Conservation (phyloP, 2,888 invertebrate genomes). For the Drosophila imparisetae region DNA sequence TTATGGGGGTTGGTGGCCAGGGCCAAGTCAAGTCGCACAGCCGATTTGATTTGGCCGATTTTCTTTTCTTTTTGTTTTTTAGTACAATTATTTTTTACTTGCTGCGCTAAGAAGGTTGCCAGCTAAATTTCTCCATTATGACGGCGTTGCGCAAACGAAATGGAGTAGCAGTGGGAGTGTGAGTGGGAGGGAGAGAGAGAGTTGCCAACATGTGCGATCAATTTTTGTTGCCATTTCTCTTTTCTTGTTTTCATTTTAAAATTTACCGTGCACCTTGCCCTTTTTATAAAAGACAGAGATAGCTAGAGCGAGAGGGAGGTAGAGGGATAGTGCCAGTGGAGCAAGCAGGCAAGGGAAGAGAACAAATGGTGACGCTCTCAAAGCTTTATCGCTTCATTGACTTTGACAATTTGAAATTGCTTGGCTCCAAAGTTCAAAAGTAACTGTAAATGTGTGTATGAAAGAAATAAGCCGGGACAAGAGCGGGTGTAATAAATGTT, state of each 20-base stretch:
- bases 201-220: constrained; percentile 39
- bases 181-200: constrained; percentile 5
- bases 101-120: constrained; percentile 24
- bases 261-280: constrained; percentile 24
- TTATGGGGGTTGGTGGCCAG: constrained; percentile 31
- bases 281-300: constrained; percentile 13
- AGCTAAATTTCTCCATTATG: constrained; percentile 49
- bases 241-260: constrained; percentile 32
- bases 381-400: constrained; percentile 60
- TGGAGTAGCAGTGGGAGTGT: background rate
- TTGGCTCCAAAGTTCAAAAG: constrained; percentile 67
- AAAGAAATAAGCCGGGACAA: constrained; percentile 4
- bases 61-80: constrained; percentile 17
- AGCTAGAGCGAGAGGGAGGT: background rate
- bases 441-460: constrained; percentile 28
- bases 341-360: constrained; percentile 2
- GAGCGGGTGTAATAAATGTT: constrained; percentile 38
- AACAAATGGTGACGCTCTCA: constrained; percentile 11
- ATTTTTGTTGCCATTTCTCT: constrained; percentile 26
- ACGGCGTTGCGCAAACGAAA: constrained; percentile 9
- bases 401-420: constrained; percentile 61
- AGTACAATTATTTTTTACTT: constrained; percentile 63
- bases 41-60: constrained; percentile 14
- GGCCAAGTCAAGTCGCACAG: constrained; percentile 15
- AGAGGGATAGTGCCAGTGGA: background rate